Conservation (phyloP, 2,888 invertebrate species). For the Eucriotettix oculatus region DNA sequence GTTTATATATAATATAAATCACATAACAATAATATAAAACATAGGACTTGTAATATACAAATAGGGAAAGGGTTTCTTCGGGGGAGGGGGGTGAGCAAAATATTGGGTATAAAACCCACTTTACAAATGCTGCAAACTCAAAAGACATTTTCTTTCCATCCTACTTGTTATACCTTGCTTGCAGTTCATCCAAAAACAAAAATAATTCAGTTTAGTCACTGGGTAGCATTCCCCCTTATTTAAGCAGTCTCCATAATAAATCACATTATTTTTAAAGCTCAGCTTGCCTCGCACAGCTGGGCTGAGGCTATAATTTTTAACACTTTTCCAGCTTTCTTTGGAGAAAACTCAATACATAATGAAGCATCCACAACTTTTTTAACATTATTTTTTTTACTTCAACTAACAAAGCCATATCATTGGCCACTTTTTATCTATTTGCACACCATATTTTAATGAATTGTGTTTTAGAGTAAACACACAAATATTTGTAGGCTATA, state of each 20-base stretch:
- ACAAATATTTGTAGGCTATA: constrained; percentile 1
- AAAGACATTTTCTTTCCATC: background rate
- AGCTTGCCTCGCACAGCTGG: no score
- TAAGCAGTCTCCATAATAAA: no score
- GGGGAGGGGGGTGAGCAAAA: constrained; percentile 7
- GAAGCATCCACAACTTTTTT: background rate
- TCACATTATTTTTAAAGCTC: no score
- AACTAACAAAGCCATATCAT: background rate
- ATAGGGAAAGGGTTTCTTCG: background rate
- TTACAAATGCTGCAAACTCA: constrained; percentile 8
- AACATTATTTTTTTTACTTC: background rate
- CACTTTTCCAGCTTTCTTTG: no score
- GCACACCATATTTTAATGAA: background rate
- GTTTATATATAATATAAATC: background rate
- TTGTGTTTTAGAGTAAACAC: constrained; percentile 3
- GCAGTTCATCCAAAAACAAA: no score
- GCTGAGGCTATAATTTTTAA: no score
- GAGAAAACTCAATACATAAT: background rate
- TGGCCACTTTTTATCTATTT: background rate
- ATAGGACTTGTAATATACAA: constrained; percentile 7
- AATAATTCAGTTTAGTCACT: no score
- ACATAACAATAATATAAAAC: constrained; percentile 8
- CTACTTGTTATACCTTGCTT: no score
- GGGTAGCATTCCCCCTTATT: no score
- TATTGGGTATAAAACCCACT: constrained; percentile 7